Conservation (phyloP, 1,140 invertebrate genomes). For the Cotesia glomerata region DNA sequence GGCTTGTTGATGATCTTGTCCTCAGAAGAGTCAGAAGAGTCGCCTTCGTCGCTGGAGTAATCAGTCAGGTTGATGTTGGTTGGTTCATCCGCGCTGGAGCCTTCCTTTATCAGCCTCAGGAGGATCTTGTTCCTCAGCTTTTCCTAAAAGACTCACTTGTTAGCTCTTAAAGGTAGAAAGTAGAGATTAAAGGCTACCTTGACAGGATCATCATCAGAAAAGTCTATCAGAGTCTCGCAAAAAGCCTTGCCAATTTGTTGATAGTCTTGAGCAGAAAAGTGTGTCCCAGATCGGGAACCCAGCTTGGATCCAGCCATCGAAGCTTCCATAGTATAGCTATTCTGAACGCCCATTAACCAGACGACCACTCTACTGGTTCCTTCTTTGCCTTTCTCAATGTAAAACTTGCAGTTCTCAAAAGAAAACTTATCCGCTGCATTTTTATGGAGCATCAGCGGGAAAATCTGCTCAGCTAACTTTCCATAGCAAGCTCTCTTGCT, state of each 20-base stretch:
- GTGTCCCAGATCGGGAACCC: constrained; percentile 80
- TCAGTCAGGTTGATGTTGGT: constrained; percentile 84
- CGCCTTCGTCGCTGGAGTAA: constrained; percentile 83
- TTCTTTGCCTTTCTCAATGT: constrained; percentile 90
- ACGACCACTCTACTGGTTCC: constrained; percentile 91
- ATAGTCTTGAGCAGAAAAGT: constrained; percentile 83
- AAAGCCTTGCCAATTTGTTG: constrained; percentile 86
- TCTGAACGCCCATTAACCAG: constrained; percentile 92
- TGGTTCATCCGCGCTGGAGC: constrained; percentile 86
- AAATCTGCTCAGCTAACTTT: constrained; percentile 85
- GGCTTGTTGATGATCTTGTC: constrained; percentile 47
- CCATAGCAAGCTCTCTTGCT: constrained; percentile 77
- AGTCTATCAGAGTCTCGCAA: constrained; percentile 90
- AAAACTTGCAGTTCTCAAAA: constrained; percentile 92
- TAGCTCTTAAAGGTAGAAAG: neutral
- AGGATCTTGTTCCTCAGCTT: constrained; percentile 80
- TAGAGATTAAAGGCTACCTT: constrained; percentile 68
- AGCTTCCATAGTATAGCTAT: constrained; percentile 94
- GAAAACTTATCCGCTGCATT: constrained; percentile 94
- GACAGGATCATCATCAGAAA: constrained; percentile 84
- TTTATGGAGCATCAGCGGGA: constrained; percentile 91
- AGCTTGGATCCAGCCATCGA: constrained; percentile 88
- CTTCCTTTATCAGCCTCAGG: constrained; percentile 78
- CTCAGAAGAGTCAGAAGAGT: constrained; percentile 74
- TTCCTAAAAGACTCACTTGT: constrained; percentile 64